Base-by-base conservation (phyloP, 2,113 vertebrate species). In the Notothenia rossii region DNA sequence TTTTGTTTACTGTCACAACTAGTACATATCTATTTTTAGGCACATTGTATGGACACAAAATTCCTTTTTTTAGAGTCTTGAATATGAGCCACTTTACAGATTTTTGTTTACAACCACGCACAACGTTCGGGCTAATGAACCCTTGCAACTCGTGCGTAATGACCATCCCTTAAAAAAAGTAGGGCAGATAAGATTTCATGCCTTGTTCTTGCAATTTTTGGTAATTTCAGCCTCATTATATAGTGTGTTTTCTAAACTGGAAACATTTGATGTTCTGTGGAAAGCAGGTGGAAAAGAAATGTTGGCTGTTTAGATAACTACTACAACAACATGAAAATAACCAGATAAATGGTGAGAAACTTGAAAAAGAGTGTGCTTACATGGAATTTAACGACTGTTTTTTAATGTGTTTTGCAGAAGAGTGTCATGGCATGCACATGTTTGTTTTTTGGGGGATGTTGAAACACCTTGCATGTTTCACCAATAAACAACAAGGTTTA, bases 1-100 rank as follows among this genome's bases (percentile, higher is more conserved):
- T 64, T 86, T 81, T 89, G 85, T 91, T 88, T 86, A 79, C 76
- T 70, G 72, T 75, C 71, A 81, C 36, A 74, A 86, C 61, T 48
- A 33, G 78, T 74, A 15, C 45, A 70, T 10, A 48, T 86, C 83
- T 89, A 87, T 91, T 80, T 88, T 82, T 82, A 86, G 75, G 71
- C 43, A 29, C 13, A 79, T 59, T 72, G 40, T 45, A 72, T 50
- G 40, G 67, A 45, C 48, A 67, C 51, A 74, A 84, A 78, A 75
- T 53, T 49, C 65, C 62, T 80, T 72, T 43, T 88, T 40, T 81
- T n/a, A 56, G 46, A 71, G 65, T 81, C 11, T 53, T 69, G 54
- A 65, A 33, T 56, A 73, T 82, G 48, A 79, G 68, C 65, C 8
- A 59, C 43, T 48, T 61, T 22, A 29, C 56, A 75, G 51, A 65